phyloP scores from a whole-genome alignment of 2,113 vertebrate genomes.

The Jaculus jaculus region DNA sequence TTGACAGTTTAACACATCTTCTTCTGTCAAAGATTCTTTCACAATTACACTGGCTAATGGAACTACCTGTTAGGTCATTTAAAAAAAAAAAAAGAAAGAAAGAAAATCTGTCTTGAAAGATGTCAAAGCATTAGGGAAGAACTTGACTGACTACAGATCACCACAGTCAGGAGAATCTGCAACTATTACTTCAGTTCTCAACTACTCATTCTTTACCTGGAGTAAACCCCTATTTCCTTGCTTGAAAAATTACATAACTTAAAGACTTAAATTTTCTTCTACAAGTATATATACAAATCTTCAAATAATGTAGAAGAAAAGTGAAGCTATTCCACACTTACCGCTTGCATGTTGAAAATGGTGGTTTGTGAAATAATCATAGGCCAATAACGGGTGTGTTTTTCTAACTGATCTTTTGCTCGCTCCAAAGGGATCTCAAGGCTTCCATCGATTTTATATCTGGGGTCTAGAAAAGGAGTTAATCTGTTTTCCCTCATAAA shows the following conservation, averaged over 20 bases:
- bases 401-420: slow-evolving; percentile 96
- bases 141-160: slow-evolving; percentile 36
- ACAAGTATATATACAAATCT: not conserved
- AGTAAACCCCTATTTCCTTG: not conserved
- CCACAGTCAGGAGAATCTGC: not conserved
- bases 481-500: slow-evolving; percentile 99
- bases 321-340: slow-evolving; percentile 82
- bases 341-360: slow-evolving; percentile 99
- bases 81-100: slow-evolving; percentile 5
- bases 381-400: slow-evolving; percentile 98
- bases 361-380: slow-evolving; percentile 99
- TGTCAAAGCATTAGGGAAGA: slow-evolving; percentile 15
- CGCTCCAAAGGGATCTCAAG: slow-evolving; percentile 92
- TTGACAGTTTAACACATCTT: slow-evolving; percentile 97
- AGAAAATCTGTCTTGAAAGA: slow-evolving; percentile 58
- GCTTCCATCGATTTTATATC: slow-evolving; percentile 88
- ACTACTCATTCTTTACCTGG: slow-evolving; percentile 26
- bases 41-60: slow-evolving; percentile 97
- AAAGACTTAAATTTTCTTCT: not conserved
- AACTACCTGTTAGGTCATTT: slow-evolving; percentile 89
- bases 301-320: slow-evolving; percentile 19
- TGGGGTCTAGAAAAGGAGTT: slow-evolving; percentile 93
- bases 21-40: slow-evolving; percentile 95
- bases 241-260: slow-evolving; percentile 21
- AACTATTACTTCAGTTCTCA: slow-evolving; percentile 8